These are phyloP conservation scores for Dasyornis broadbenti DNA, from an alignment of 2,113 vertebrate genomes.

Conservation along the genomic window DNA sequence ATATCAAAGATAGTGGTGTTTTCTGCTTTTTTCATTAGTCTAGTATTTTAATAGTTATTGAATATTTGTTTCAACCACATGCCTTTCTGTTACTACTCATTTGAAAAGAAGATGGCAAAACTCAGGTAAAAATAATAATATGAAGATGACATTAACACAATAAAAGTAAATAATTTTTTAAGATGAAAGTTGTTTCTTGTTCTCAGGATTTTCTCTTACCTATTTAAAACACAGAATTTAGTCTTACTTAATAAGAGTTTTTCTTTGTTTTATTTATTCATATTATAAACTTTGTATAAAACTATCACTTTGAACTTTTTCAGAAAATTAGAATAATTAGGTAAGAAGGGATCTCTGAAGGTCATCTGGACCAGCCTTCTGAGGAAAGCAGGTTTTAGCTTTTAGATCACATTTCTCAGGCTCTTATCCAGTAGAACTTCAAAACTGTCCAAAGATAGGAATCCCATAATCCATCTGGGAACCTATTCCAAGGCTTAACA, in stretches of 20 bases:
- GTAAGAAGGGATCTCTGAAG: neutral
- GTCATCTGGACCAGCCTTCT: neutral
- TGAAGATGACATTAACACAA: neutral
- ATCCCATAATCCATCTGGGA: neutral
- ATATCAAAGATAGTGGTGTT: neutral
- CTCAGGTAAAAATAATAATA: neutral
- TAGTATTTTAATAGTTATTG: neutral
- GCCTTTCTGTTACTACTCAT: neutral
- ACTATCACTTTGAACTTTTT: neutral
- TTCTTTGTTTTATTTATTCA: neutral
- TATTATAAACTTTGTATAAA: neutral
- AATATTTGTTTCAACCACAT: neutral
- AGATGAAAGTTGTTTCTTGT: neutral
- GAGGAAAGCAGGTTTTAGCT: neutral
- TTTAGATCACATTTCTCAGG: neutral
- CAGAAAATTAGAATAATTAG: neutral
- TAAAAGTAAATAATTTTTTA: neutral
- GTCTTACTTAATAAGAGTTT: neutral
- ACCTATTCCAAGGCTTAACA: neutral
- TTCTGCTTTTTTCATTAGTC: neutral
- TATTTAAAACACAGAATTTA: neutral
- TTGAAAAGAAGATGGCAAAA: neutral
- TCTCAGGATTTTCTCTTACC: neutral
- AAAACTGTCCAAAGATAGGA: neutral
- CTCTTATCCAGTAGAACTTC: neutral